Base-by-base conservation (phyloP, 1,140 invertebrate genomes). In the Propsilocerus akamusi region DNA sequence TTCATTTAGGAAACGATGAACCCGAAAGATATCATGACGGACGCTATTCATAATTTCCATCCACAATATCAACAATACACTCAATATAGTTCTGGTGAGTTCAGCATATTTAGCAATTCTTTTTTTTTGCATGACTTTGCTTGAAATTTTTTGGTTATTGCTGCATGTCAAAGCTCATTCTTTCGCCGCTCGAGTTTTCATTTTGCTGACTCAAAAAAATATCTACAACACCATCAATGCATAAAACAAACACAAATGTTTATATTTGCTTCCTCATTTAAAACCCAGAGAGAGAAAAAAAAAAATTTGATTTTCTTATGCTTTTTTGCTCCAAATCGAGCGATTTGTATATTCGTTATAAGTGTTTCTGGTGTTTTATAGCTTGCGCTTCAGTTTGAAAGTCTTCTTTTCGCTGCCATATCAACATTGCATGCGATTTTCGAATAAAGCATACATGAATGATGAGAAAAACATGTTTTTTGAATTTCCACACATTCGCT, bases 1-100 rank as follows among this genome's bases (percentile, higher is more conserved):
- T 60, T 48, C 57, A 72, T 71, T 0, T 64, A 92, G 87, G 96
- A 99, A 80, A 99, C 96, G 5, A 99, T 99, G 90, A 99, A 99
- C 74, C 96, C 96, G 34, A 91, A 96, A 69, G 96, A 99, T 70
- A 98, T 99, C 63, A 97, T 99, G 94, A 97, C 94, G 60, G 96
- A 99, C 73, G 96, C 96, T 61, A 97, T 99, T 67, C 96, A 99
- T 71, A 99, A 99, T 73, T 99, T 99, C 77, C 96, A 99, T 75
- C 96, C 96, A 25, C 92, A 99, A 60, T 99, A 99, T 71, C 94
- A 98, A 69, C 95, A 99, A 67, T 99, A 99, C 68, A 98, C 95
- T 5, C 96, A 99, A 63, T 96, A 96, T 67, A 90, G 86, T 70
- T 86, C 88, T 66, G 83, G 87, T 90, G 73, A 74, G 72, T 72